A percentile compares a stretch with the other conserved stretches of the same genome.
Evolutionary conservation across 2,113 vertebrate genomes (phyloP).

Genomic region (Andinoacara biseriatus): DNA sequence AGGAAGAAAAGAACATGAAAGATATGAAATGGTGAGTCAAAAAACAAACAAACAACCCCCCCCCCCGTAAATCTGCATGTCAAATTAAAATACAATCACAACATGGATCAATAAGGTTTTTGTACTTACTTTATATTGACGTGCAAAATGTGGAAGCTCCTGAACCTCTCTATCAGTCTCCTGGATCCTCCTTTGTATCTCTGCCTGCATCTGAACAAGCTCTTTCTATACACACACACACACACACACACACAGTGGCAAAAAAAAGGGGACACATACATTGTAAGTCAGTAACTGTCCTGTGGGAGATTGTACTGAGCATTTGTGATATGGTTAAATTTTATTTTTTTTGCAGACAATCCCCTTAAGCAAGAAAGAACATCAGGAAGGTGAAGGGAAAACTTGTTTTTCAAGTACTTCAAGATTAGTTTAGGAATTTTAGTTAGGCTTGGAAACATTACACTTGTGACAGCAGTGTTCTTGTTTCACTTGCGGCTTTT

Average conservation of each 20-base stretch:
- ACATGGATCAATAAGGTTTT: background rate
- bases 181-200: slow-evolving; percentile 64
- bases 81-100: background rate
- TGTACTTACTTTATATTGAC: slow-evolving; percentile 68
- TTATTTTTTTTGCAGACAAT: background rate
- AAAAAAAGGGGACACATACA: background rate
- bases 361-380: background rate
- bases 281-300: no score
- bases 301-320: background rate
- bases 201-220: slow-evolving; percentile 65
- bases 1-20: background rate
- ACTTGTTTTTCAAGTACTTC: slow-evolving; percentile 31
- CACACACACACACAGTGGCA: background rate
- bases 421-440: background rate
- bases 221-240: slow-evolving; percentile 58
- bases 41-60: background rate
- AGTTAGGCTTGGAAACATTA: slow-evolving; percentile 2
- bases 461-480: background rate
- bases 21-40: background rate
- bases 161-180: slow-evolving; percentile 63
- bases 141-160: slow-evolving; percentile 65
- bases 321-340: background rate
- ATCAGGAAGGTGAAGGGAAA: background rate
- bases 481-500: background rate
- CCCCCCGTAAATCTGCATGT: background rate